Base-by-base conservation (phyloP, 2,113 vertebrate genomes). In the Leuciscus idus region DNA sequence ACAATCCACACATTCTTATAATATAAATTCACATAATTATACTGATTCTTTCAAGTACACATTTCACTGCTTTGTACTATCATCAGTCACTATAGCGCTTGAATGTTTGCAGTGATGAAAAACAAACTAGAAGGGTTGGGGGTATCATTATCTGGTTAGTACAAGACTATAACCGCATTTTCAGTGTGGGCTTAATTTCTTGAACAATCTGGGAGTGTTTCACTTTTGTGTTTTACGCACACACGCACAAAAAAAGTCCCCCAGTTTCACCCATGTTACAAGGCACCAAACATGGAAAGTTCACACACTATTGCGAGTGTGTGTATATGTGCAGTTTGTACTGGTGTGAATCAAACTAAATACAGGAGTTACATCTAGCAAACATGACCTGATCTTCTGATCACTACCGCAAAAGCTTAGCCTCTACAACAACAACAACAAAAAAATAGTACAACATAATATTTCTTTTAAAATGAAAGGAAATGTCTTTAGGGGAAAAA, bases 231-330 rank as follows among this genome's bases (percentile, higher is more conserved):
- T 72, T 72, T 11, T 73, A 59, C 13, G 12, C 59, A 78, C 28
- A 43, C 5, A n/a, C 7, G 84, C 2, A 64, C 43, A 43, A 28
- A 59, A 86, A 21, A 76, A 17, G 52, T 30, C 39, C 78, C 84
- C 85, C 79, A 87, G 50, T 78, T 89, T 88, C 87, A 88, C 88
- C 59, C 92, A 86, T 86, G 43, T 91, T 92, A 89, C 90, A 95
- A 94, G 93, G 93, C 93, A 95, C 94, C 91, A 85, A 91, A 85
- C 83, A 92, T 90, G 91, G 92, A 87, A 91, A 91, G 87, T 89
- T 84, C 91, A 91, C 86, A 83, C 80, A 84, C 81, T 81, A 77
- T 55, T 87, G 19, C 64, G 77, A 23, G 61, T 70, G 12, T 28
- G 43, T 70, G 73, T 70, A 13, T 62, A 55, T 81, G 79, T 74